Evolutionary conservation across 2,888 invertebrate species (phyloP), one percentile per base, ranked within the genome.

Genomic region (Drosophila recens): DNA sequence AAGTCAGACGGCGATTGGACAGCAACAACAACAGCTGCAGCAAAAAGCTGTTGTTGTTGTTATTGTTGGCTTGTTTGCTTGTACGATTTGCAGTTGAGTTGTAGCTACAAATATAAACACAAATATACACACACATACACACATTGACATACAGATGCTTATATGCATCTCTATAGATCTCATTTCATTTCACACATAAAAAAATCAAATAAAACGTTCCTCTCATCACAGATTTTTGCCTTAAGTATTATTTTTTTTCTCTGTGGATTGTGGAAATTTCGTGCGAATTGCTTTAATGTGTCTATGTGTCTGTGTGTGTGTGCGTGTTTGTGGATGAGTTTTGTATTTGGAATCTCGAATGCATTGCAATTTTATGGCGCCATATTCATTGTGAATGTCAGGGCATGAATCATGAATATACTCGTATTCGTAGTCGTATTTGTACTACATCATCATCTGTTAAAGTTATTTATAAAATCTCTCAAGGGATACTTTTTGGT

Each of bases 81-180:
- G 81, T 80, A 75, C 84, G 84, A 84, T 84, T 89, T 87, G 80
- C 86, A 76, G 82, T 75, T 75, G 68, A 70, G 58, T 74, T 75
- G 72, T 71, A 67, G 71, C 57, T 78, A 58, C 62, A 76, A 40
- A 62, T 49, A 67, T 54, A 72, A 62, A 80, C 43, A 67, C 53
- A 79, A 57, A 82, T 20, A 57, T 42, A 57, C 10, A 45, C 30
- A 42, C 30, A 52, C 15, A 20, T 6, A 51, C 40, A 51, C 27
- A 58, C 8, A 30, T 30, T 30, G 0, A 30, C 4, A 45, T n/a
- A 53, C 23, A 61, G 40, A 10, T 53, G 53, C 49, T 59, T 34
- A 8, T 10, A 64, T 49, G 63, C 23, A 23, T 27, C 58, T 27
- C 56, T 54, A 62, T 68, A 53, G 38, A 38, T 48, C 36, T 54